Base-by-base conservation (phyloP, 2,113 vertebrate species). In the Cyprinodon brontotheroides region DNA sequence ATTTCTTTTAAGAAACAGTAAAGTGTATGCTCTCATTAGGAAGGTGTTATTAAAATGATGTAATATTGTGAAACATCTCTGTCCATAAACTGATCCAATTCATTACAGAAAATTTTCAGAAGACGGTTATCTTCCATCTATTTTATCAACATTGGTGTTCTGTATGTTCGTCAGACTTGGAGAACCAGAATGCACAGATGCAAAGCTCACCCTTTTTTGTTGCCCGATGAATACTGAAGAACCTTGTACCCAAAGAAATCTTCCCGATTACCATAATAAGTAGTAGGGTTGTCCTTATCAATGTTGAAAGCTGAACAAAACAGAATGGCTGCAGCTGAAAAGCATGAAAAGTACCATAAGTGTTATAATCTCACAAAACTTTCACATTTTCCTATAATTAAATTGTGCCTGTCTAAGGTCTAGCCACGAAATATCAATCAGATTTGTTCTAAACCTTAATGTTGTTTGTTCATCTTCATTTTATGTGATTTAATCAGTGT, bases 201-300 rank as follows among this genome's bases (percentile, higher is more conserved):
- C 0, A 22, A 29, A 45, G 80, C 88, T 0, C 68, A 92, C 92
- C 88, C 84, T 82, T 88, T 92, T 9, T 66, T 38, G 0, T 0
- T 4, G 1, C 70, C 61, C 17, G 85, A 85, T 1, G 0, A 48
- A 65, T 75, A 81, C 29, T 91, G 92, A 43, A 89, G 79, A 64
- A 93, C 92, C 65, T 92, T 91, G 84, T 91, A 93, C 13, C 91
- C 92, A 77, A 87, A 93, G 71, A 90, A 93, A 67, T 84, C 88
- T 0, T 73, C 48, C 74, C 45, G 4, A 1, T 87, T 4, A 0
- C 87, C 89, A 38, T 0, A 0, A n/a, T 82, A 68, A 37, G 87
- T 48, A 0, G 40, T 3, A 0, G 83, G 43, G 3, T 70, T 4
- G 20, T 1, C 63, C 0, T 17, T n/a, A 12, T 91, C 87, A 22